These are phyloP conservation scores for Diabrotica balteata DNA, from an alignment of 2,888 invertebrate genomes.

Conservation along the genomic window DNA sequence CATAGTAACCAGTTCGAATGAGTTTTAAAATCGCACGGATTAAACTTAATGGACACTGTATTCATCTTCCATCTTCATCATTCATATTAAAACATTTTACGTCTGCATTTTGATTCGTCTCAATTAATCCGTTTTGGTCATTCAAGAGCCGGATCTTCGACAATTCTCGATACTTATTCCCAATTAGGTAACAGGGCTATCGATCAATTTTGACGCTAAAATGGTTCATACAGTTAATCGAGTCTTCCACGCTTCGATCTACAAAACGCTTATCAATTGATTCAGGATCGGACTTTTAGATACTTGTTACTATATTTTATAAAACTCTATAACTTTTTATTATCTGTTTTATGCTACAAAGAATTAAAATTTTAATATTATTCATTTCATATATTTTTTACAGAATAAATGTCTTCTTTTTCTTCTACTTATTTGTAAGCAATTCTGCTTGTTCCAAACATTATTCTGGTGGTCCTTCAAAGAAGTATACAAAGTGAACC, in stretches of 20 bases:
- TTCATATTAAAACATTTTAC: slow-evolving; percentile 27
- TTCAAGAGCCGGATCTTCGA: slow-evolving; percentile 14
- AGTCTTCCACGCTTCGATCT: slow-evolving; percentile 27
- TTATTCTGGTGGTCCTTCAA: no score
- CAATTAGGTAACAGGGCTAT: slow-evolving; percentile 41
- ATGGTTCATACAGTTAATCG: slow-evolving; percentile 42
- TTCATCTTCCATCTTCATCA: slow-evolving; percentile 16
- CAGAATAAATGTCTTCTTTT: no score
- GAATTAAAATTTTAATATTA: no score
- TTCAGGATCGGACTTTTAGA: slow-evolving; percentile 11
- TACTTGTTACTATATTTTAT: not conserved
- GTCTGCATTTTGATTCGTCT: slow-evolving; percentile 19
- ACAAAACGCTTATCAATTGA: slow-evolving; percentile 37
- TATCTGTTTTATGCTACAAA: no score
- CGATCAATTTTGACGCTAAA: slow-evolving; percentile 49
- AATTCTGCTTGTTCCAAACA: no score
- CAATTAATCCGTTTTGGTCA: slow-evolving; percentile 25
- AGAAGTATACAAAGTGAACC: no score
- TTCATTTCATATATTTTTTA: no score
- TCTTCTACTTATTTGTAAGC: no score
- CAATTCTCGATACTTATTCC: slow-evolving; percentile 30
- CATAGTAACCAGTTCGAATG: no score
- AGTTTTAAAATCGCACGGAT: not conserved
- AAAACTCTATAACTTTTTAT: no score
- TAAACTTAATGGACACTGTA: slow-evolving; percentile 10